Conservation (phyloP, 2,113 vertebrate species). For the Odontophorus gujanensis region DNA sequence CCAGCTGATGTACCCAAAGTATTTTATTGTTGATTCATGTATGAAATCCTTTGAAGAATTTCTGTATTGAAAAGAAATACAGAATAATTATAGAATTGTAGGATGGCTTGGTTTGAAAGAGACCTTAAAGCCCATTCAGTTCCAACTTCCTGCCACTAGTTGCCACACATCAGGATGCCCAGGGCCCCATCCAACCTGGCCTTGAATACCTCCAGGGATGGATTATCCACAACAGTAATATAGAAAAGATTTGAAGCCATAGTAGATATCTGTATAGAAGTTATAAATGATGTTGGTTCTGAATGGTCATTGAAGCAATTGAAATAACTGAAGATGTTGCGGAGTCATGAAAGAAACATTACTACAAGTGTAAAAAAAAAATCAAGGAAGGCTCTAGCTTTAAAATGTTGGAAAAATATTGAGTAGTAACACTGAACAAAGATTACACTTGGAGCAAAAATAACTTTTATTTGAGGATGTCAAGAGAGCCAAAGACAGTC, state of each 20-base stretch:
- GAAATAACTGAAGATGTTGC: neutral
- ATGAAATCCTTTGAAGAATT: conserved; percentile 5
- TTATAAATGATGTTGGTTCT: neutral
- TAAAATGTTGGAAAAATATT: neutral
- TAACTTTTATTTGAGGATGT: neutral
- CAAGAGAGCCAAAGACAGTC: neutral
- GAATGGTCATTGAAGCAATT: neutral
- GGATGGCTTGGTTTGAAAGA: too few relatives aligned
- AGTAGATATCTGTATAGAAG: neutral
- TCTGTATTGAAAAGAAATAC: neutral
- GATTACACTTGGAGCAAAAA: neutral
- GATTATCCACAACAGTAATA: neutral
- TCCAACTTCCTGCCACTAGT: too few relatives aligned
- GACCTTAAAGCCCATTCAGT: too few relatives aligned
- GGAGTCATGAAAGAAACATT: neutral
- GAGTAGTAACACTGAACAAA: neutral
- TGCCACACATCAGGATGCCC: too few relatives aligned
- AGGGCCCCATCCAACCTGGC: too few relatives aligned
- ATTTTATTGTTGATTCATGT: neutral
- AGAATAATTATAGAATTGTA: neutral
- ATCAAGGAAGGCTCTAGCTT: neutral
- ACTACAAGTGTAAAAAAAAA: neutral
- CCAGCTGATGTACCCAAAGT: neutral
- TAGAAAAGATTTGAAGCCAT: neutral
- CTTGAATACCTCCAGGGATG: too few relatives aligned